Evolutionary conservation across 2,797 vertebrate species (phyloP).

Genomic region (Enteromius paludinosus): DNA sequence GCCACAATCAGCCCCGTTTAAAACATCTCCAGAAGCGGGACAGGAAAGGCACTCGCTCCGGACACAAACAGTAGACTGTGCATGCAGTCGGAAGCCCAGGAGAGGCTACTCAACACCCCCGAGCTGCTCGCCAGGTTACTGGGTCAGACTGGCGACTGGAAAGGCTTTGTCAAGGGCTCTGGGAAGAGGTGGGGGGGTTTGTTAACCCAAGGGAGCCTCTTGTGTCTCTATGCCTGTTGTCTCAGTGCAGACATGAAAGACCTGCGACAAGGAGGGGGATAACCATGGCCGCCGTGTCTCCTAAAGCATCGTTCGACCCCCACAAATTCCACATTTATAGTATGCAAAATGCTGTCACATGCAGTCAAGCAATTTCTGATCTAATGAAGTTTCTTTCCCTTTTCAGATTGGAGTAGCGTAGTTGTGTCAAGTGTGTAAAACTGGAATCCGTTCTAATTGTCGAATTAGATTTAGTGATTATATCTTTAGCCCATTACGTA

Average conservation of each 20-base stretch:
- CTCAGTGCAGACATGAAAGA: constrained; percentile 74
- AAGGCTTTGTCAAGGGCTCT: constrained; percentile 75
- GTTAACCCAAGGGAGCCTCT: constrained; percentile 71
- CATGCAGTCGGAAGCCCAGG: constrained; percentile 46
- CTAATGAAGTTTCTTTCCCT: constrained; percentile 32
- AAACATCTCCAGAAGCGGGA: constrained; percentile 73
- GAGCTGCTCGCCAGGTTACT: constrained; percentile 80
- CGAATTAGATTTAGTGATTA: constrained; percentile 77
- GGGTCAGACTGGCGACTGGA: constrained; percentile 79
- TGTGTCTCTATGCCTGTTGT: constrained; percentile 72
- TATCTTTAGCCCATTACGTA: constrained; percentile 75
- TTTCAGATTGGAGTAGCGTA: constrained; percentile 52
- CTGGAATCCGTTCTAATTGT: constrained; percentile 75
- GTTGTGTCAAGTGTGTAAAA: constrained; percentile 65
- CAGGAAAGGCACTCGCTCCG: constrained; percentile 73
- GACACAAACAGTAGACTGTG: constrained; percentile 71
- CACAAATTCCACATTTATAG: constrained; percentile 28
- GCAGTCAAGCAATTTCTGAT: constrained; percentile 24
- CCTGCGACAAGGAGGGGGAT: constrained; percentile 62
- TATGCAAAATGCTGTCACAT: constrained; percentile 32
- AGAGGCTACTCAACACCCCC: constrained; percentile 72
- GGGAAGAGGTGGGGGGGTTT: constrained; percentile 64
- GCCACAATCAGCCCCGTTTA: constrained; percentile 70
- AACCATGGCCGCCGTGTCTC: constrained; percentile 51
- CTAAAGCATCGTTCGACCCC: constrained; percentile 51